Evolutionary conservation across 2,888 invertebrate species (phyloP).

Genomic region (Cecidostiba fungosa): DNA sequence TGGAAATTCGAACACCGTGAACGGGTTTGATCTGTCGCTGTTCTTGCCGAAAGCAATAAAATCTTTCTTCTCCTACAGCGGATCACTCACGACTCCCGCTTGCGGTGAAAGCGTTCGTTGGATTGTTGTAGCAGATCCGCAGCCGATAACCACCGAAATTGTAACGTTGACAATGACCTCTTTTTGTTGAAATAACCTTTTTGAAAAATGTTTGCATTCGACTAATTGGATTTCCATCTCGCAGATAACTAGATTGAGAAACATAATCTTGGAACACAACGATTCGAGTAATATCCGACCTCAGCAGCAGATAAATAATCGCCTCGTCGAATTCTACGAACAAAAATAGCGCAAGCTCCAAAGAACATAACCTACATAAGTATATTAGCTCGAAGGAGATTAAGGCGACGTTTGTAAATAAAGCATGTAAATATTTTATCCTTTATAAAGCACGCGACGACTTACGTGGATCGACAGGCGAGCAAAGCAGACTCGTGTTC

Average conservation of each 20-base stretch:
- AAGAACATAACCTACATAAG: neutral
- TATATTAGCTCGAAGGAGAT: neutral
- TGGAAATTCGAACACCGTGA: neutral
- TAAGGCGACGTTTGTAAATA: neutral
- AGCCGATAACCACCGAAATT: conserved; percentile 9
- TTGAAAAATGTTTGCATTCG: neutral
- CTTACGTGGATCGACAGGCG: neutral
- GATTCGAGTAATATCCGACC: conserved; percentile 13
- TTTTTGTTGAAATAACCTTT: neutral
- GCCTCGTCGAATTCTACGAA: conserved; percentile 28
- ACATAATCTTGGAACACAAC: neutral
- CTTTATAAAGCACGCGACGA: neutral
- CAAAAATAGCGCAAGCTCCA: neutral
- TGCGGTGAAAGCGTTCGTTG: conserved; percentile 40
- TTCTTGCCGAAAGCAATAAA: neutral
- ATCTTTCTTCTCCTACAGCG: conserved; percentile 29
- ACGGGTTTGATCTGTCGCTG: neutral
- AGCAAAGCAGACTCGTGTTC: neutral
- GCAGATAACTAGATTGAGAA: conserved; percentile 17
- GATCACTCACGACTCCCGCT: conserved; percentile 37
- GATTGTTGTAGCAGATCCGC: neutral
- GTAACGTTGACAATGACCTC: conserved; percentile 35
- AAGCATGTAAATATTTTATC: neutral
- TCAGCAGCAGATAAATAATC: conserved; percentile 20
- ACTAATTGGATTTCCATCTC: neutral